Conservation (phyloP, 2,113 vertebrate species). For the Channa argus region DNA sequence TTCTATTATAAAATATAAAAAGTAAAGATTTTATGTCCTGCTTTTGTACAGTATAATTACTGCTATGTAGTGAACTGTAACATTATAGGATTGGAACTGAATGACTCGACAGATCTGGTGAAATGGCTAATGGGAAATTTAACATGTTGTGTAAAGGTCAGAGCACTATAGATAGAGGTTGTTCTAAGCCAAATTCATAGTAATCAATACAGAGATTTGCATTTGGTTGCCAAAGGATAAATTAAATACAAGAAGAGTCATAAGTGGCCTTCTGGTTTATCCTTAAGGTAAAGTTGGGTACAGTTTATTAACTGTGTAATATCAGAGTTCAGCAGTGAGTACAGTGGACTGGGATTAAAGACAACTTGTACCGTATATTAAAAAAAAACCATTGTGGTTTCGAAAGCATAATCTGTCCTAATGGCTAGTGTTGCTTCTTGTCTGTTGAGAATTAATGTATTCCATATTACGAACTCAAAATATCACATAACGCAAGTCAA, state of each 20-base stretch:
- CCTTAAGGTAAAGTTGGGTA: background rate
- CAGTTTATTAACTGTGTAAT: background rate
- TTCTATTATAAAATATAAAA: no score
- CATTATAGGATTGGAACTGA: background rate
- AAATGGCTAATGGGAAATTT: background rate
- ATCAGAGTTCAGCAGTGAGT: background rate
- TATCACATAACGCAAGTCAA: background rate
- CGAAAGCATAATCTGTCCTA: background rate
- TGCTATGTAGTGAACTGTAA: no score
- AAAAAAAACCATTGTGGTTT: background rate
- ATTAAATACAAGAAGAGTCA: background rate
- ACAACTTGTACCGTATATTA: background rate
- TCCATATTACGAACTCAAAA: background rate
- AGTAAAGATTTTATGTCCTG: no score
- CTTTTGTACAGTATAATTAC: no score
- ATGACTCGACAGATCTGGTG: background rate
- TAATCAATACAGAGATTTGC: background rate
- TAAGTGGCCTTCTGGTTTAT: background rate
- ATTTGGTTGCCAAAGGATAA: constrained; percentile 1
- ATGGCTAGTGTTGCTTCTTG: background rate
- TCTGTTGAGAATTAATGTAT: background rate
- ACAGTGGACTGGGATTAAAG: background rate
- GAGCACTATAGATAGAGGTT: background rate
- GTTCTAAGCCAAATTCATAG: background rate
- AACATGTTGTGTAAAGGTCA: background rate